phyloP scores from a whole-genome alignment of 2,113 vertebrate species.

The Grallaria varia region DNA sequence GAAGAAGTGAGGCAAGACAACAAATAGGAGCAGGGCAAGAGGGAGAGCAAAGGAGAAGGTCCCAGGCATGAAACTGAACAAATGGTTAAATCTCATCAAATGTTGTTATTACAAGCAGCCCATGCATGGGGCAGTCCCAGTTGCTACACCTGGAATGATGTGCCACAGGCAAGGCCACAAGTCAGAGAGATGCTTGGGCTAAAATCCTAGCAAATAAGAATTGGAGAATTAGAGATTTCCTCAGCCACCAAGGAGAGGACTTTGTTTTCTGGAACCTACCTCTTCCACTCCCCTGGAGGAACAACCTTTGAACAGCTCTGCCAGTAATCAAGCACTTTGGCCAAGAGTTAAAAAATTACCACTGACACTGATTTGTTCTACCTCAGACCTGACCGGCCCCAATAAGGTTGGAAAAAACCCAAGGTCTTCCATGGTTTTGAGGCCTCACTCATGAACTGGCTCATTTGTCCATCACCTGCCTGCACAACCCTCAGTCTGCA shows the following conservation, averaged over 20 bases:
- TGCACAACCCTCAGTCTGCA: neutral
- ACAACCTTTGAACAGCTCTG: neutral
- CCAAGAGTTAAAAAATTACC: neutral
- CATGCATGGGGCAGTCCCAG: accelerated
- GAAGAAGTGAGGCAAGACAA: neutral
- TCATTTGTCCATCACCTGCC: neutral
- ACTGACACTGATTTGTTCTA: neutral
- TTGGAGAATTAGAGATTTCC: neutral
- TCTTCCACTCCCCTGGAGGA: neutral
- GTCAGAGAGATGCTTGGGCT: neutral
- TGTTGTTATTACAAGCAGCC: neutral
- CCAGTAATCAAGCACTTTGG: neutral
- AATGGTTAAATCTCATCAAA: neutral
- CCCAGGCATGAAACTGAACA: neutral
- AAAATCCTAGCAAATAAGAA: neutral
- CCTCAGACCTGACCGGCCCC: neutral
- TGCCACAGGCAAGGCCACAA: neutral
- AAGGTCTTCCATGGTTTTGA: neutral
- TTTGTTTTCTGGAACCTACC: neutral
- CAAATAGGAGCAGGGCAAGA: neutral
- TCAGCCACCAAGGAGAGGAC: neutral
- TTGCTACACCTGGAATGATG: neutral
- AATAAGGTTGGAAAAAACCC: neutral
- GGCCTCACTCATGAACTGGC: neutral
- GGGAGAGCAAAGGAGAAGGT: neutral